A percentile compares a stretch with the other conserved stretches of the same genome.
Evolutionary conservation across 2,113 vertebrate genomes (phyloP).

Genomic region (Spermophilus dauricus): DNA sequence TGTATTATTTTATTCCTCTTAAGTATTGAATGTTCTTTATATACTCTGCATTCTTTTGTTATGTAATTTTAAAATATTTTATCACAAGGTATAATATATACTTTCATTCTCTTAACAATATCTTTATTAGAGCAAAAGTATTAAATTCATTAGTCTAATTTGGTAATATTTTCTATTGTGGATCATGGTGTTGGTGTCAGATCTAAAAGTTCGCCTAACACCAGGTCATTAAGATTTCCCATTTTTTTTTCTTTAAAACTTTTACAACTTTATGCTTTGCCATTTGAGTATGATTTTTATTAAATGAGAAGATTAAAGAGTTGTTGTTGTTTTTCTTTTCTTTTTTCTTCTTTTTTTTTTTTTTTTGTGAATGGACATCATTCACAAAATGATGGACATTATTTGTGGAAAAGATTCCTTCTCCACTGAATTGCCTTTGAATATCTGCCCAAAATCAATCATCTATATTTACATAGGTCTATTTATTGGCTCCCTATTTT

Average conservation of each 20-base stretch:
- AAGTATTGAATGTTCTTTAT: neutral
- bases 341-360: no score
- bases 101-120: neutral
- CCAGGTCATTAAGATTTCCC: neutral
- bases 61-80: slow-evolving; percentile 6
- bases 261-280: neutral
- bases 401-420: neutral
- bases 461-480: neutral
- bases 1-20: neutral
- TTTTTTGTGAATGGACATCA: neutral
- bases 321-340: no score
- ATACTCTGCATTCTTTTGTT: neutral
- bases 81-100: neutral
- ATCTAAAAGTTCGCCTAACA: neutral
- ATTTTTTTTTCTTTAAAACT: neutral
- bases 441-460: neutral
- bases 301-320: neutral
- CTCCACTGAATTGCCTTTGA: neutral
- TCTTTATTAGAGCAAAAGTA: neutral
- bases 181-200: neutral
- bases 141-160: neutral
- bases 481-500: neutral
- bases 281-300: neutral
- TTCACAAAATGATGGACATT: no score
- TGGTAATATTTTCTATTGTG: neutral